Percentiles rank a stretch among this genome's conserved stretches.
Evolutionary conservation across 2,113 vertebrate species (phyloP).

Genomic region (Pao palembangensis): DNA sequence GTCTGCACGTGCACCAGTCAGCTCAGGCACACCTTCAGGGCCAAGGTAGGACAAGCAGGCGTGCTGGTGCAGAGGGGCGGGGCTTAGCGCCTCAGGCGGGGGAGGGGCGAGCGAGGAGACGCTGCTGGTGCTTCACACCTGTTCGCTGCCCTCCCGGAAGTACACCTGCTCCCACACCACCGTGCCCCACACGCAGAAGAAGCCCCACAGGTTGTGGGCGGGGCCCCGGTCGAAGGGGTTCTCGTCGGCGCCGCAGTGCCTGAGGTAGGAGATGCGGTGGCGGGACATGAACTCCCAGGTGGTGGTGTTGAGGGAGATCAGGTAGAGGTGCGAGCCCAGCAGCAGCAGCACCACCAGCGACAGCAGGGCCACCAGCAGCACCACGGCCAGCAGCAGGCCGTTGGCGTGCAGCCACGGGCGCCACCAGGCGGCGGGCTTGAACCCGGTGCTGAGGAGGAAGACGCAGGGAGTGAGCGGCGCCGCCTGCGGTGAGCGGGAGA

Average conservation of each 20-base stretch:
- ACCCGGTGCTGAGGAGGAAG: slow-evolving; percentile 82
- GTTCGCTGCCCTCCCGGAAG: slow-evolving; percentile 73
- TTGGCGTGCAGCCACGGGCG: slow-evolving; percentile 80
- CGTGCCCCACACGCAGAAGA: slow-evolving; percentile 83
- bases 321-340: slow-evolving; percentile 87
- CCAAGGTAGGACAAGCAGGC: no score
- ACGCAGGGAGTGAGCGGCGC: background rate
- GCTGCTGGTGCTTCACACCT: slow-evolving; percentile 57
- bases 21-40: no score
- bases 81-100: no score
- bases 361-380: slow-evolving; percentile 72
- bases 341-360: slow-evolving; percentile 78
- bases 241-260: slow-evolving; percentile 76
- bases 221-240: slow-evolving; percentile 91
- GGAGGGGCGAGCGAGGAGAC: background rate
- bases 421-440: slow-evolving; percentile 74
- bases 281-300: slow-evolving; percentile 98
- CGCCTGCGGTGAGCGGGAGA: background rate
- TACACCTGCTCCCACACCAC: slow-evolving; percentile 89
- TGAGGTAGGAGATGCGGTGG: slow-evolving; percentile 92
- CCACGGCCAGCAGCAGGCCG: slow-evolving; percentile 77
- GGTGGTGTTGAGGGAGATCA: slow-evolving; percentile 89
- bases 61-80: background rate
- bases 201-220: slow-evolving; percentile 86
- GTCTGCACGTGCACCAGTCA: slow-evolving; percentile 20